phyloP scores from a whole-genome alignment of 2,888 invertebrate genomes.

The Cistogaster globosa region DNA sequence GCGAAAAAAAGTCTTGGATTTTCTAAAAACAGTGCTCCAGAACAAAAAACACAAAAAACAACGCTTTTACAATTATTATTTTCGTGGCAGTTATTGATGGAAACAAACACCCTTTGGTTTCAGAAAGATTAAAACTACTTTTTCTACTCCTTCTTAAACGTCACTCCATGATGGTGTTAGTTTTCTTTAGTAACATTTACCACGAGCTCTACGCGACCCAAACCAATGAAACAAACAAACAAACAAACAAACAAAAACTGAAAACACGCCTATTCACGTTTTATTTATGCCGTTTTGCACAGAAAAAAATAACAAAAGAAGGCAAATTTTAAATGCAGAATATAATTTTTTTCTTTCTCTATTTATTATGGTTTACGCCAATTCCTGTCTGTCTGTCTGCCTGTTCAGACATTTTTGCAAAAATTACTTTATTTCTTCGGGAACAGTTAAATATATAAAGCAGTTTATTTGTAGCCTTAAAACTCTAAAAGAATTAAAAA shows the following conservation, averaged over 20 bases:
- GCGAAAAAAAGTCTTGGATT: neutral
- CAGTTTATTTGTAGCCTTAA: constrained; percentile 35
- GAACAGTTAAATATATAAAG: constrained; percentile 1
- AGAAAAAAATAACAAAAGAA: constrained; percentile 15
- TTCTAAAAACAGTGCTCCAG: no score
- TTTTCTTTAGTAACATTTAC: constrained; percentile 55
- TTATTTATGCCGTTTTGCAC: constrained; percentile 35
- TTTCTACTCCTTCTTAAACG: constrained; percentile 17
- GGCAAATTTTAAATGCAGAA: constrained; percentile 3
- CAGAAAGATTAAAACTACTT: constrained; percentile 44
- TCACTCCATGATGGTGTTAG: constrained; percentile 50
- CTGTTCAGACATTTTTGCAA: constrained; percentile 51
- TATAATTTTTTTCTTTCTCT: neutral
- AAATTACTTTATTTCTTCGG: constrained; percentile 67
- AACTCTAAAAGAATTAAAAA: constrained; percentile 22
- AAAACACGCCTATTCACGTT: constrained; percentile 69
- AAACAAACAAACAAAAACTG: neutral
- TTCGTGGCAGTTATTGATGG: constrained; percentile 73
- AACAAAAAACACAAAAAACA: constrained; percentile 11
- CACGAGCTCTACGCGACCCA: constrained; percentile 60
- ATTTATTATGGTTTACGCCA: constrained; percentile 41
- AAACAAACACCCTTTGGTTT: constrained; percentile 70
- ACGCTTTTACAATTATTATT: constrained; percentile 60
- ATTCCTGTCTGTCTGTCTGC: constrained; percentile 49
- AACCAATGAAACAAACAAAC: constrained; percentile 13